These are phyloP conservation scores for Microtus richardsoni DNA, from an alignment of 2,113 vertebrate genomes.

Conservation along the genomic window DNA sequence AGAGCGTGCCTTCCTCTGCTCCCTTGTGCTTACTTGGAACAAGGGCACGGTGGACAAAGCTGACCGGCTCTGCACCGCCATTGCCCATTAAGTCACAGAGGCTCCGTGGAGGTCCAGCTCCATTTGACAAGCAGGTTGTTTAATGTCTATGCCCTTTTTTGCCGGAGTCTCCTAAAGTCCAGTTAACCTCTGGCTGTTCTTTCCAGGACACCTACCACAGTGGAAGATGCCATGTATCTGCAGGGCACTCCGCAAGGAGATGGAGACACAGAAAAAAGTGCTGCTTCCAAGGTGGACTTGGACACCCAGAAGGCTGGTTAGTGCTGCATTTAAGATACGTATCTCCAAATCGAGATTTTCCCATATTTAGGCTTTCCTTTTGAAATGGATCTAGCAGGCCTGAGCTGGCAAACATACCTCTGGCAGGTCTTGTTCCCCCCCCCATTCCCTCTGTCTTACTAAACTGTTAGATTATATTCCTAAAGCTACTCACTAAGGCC, in stretches of 20 bases:
- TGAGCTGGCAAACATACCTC: background rate
- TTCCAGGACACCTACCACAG: background rate
- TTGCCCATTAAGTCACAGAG: fast-evolving
- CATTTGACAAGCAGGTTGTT: background rate
- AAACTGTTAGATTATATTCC: background rate
- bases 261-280: background rate
- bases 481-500: background rate
- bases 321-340: background rate
- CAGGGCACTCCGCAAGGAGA: background rate
- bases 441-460: background rate
- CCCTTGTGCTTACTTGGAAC: fast-evolving
- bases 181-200: background rate
- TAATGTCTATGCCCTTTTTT: background rate
- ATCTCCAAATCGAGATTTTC: background rate
- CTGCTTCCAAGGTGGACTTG: background rate
- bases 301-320: slow-evolving; percentile 69
- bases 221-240: background rate
- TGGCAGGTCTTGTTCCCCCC: background rate
- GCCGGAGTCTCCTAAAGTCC: background rate
- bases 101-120: fast-evolving
- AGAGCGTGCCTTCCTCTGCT: background rate
- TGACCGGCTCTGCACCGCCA: fast-evolving
- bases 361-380: background rate
- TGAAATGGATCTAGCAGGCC: background rate
- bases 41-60: background rate